A percentile compares a stretch with the other conserved stretches of the same genome.
phyloP scores from a whole-genome alignment of 2,113 vertebrate species.

The Eleginops maclovinus region DNA sequence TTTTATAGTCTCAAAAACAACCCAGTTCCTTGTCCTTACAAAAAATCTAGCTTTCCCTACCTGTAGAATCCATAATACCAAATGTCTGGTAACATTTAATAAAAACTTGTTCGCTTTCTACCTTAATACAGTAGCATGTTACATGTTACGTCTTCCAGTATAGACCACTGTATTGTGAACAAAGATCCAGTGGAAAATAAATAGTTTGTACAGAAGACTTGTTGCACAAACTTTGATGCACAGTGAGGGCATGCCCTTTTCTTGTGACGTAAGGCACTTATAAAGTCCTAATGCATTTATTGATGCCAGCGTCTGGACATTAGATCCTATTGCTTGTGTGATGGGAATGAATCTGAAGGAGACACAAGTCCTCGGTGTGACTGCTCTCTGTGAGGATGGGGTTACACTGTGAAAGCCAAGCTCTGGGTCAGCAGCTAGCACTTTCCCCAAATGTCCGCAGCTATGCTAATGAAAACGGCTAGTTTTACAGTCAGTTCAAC shows the following conservation, averaged over 20 bases:
- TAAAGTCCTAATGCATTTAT: slow-evolving; percentile 43
- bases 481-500: slow-evolving; percentile 33
- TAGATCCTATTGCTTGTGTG: slow-evolving; percentile 19
- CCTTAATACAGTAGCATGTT: background rate
- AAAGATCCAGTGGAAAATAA: background rate
- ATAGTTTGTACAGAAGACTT: background rate
- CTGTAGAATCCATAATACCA: background rate
- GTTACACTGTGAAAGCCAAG: slow-evolving; percentile 43
- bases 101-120: background rate
- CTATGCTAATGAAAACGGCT: slow-evolving; percentile 23
- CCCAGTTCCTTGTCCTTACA: background rate
- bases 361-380: background rate
- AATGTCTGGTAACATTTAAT: background rate
- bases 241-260: background rate
- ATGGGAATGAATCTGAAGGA: slow-evolving; percentile 7
- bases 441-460: slow-evolving; percentile 31
- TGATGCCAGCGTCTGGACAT: slow-evolving; percentile 45
- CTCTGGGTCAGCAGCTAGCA: slow-evolving; percentile 24
- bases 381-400: slow-evolving; percentile 16
- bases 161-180: background rate
- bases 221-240: background rate
- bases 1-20: background rate
- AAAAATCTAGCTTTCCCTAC: background rate
- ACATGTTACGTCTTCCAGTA: background rate
- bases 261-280: slow-evolving; percentile 12